Evolutionary conservation across 2,797 vertebrate genomes (phyloP).

Genomic region (Sarcophilus harrisii): DNA sequence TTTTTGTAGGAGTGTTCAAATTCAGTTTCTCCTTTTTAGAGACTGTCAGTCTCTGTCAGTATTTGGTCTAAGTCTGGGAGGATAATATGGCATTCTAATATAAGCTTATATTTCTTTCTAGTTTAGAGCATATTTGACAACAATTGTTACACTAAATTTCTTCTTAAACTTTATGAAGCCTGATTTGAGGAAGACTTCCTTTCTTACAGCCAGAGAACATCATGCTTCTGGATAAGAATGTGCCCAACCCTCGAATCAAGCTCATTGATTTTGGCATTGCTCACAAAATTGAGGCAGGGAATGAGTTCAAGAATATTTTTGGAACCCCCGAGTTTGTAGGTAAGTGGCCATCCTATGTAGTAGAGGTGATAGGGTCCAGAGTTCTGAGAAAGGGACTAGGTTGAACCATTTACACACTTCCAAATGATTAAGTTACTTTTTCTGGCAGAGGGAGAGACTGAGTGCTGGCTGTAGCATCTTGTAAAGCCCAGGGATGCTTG

Average conservation of each 20-base stretch:
- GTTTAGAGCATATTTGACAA: accelerated
- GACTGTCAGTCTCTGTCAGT: background rate
- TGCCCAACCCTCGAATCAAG: conserved; percentile 96
- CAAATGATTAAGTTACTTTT: background rate
- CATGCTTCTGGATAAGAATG: conserved; percentile 97
- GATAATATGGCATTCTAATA: background rate
- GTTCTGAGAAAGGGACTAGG: too few relatives aligned
- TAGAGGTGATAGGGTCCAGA: accelerated
- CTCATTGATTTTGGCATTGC: conserved; percentile 98
- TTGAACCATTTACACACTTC: background rate
- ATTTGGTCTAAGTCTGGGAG: background rate
- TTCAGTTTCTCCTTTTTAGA: background rate
- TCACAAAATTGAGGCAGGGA: conserved; percentile 97
- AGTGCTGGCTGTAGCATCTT: too few relatives aligned
- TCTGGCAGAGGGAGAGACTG: accelerated
- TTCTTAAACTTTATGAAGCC: accelerated
- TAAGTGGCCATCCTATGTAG: conserved; percentile 76
- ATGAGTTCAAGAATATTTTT: conserved; percentile 99
- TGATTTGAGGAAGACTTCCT: accelerated
- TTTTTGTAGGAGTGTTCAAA: background rate
- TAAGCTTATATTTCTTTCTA: background rate
- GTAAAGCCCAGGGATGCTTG: too few relatives aligned
- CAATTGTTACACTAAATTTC: background rate
- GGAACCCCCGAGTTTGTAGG: conserved; percentile 98
- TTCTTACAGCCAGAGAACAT: conserved; percentile 94